Evolutionary conservation across 2,888 invertebrate species (phyloP), one percentile per base, ranked within the genome.

Genomic region (Tetranychus truncatus): DNA sequence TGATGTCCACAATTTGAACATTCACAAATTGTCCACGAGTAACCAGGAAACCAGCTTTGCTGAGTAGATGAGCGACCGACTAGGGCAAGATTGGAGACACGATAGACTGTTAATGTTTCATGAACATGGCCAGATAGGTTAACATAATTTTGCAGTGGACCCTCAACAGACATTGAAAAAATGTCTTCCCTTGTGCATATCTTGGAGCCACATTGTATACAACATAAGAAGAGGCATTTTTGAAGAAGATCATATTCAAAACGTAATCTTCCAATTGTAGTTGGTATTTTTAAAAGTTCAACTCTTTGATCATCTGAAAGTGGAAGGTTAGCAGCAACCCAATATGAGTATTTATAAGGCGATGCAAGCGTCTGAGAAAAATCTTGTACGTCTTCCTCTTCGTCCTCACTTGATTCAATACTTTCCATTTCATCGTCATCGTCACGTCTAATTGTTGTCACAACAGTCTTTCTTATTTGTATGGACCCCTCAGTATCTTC

Each of bases 1-100:
- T 92, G 91, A 71, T 83, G 84, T 71, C 83, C 81, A 81, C 92
- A 92, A 34, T 83, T 81, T 74, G 83, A 83, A 81, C 92, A 92
- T 76, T 87, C 85, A 65, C 88, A 87, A 74, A 91, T 89, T 46
- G 88, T 89, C 92, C 92, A 92, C 6, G 88, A 87, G 81, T 91
- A 92, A 45, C 90, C 91, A 7, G 91, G 91, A 82, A 92, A 92
- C 92, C 92, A 92, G 78, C 88, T 89, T 81, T 88, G 89, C 79
- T 89, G 87, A n/a, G 86, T 86, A 1, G 89, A 88, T 1, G 89
- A 86, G 72, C 82, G 79, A 6, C 85, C 84, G 46, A 85, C 83
- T 46, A 82, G 79, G 11, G 81, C 79, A 20, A 88, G 82, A 66
- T 76, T 75, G 21, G 74, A 71, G 3, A 78, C 77, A 72, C 78